Conservation (phyloP, 2,113 vertebrate species). For the Scalopus aquaticus region DNA sequence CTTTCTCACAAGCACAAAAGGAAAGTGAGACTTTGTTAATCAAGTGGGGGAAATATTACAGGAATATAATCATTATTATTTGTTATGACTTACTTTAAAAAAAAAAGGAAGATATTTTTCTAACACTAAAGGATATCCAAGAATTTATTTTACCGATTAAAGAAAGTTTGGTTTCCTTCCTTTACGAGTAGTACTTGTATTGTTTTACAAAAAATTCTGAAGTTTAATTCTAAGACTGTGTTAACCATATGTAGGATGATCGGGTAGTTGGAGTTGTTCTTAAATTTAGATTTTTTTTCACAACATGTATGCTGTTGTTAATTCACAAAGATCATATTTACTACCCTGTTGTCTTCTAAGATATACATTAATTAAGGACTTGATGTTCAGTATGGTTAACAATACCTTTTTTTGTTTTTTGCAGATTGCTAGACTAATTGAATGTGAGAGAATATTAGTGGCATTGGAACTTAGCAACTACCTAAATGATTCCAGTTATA, state of each 20-base stretch:
- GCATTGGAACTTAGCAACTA: conserved; percentile 92
- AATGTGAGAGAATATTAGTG: conserved; percentile 91
- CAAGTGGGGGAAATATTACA: background rate
- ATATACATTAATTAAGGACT: background rate
- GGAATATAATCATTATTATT: conserved; percentile 38
- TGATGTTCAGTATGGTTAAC: conserved; percentile 40
- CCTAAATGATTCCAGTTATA: conserved; percentile 88
- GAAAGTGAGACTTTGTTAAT: conserved; percentile 32
- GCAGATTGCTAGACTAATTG: conserved; percentile 90
- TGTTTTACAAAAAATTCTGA: background rate
- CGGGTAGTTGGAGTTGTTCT: background rate
- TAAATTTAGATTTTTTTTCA: conserved; percentile 46
- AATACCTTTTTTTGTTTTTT: conserved; percentile 71
- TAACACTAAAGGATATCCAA: conserved; percentile 20
- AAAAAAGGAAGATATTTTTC: background rate
- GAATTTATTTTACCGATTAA: background rate
- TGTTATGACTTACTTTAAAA: conserved; percentile 35
- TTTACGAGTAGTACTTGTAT: background rate
- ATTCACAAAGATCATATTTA: background rate
- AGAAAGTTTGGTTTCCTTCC: background rate
- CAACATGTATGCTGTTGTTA: conserved; percentile 3
- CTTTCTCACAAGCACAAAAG: conserved; percentile 30
- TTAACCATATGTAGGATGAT: background rate
- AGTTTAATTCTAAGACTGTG: background rate
- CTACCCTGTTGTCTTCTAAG: conserved; percentile 6